Conservation (phyloP, 2,797 vertebrate genomes). For the Molossus molossus region DNA sequence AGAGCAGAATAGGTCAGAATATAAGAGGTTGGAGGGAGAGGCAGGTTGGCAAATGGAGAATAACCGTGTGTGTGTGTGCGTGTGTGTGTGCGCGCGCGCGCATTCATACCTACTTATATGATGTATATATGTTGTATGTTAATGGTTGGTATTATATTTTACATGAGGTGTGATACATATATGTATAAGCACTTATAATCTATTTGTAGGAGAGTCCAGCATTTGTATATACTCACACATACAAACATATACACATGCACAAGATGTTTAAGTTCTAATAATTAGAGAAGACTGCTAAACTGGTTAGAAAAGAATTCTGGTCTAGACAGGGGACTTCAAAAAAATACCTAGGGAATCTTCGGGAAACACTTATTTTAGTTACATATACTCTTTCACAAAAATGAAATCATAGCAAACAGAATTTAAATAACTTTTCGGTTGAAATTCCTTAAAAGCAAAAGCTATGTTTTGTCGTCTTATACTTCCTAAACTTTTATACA, state of each 20-base stretch:
- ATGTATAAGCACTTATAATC: background rate
- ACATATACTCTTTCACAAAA: background rate
- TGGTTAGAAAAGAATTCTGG: constrained; percentile 1
- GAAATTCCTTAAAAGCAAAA: background rate
- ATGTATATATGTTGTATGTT: background rate
- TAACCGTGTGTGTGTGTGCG: background rate
- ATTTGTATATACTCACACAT: background rate
- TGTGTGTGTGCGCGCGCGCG: background rate
- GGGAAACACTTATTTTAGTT: background rate
- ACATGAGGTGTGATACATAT: background rate
- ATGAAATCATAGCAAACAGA: background rate
- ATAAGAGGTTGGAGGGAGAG: background rate
- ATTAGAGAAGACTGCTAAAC: background rate
- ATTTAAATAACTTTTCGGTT: background rate
- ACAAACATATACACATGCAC: background rate
- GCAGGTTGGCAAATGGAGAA: background rate
- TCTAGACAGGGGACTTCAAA: constrained; percentile 25
- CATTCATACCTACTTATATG: background rate
- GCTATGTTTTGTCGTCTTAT: background rate
- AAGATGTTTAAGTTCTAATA: background rate
- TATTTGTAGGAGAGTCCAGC: background rate
- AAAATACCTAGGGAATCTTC: background rate
- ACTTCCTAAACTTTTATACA: background rate
- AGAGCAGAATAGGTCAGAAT: too few species aligned
- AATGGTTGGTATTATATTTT: background rate